Evolutionary conservation across 2,113 vertebrate species (phyloP), one percentile per base, ranked within the genome.

Genomic region (Probosciger aterrimus): DNA sequence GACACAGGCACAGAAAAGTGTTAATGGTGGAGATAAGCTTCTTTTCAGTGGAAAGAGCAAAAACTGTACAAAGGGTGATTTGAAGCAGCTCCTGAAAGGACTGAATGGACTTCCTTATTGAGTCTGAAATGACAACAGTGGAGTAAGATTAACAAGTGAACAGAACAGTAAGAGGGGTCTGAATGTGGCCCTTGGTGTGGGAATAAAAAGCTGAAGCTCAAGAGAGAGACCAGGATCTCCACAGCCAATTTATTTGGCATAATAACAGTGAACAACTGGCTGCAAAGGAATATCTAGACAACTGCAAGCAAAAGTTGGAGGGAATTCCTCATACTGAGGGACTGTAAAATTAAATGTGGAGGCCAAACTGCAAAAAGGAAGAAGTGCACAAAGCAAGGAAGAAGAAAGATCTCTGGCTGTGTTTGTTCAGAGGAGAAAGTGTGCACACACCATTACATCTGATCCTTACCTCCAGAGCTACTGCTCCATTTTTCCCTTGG

Each of bases 401-500:
- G 55, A 63, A 75, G 68, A 55, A 75, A 19, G 2, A 3, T 35
- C 5, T 10, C 20, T 76, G 63, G 5, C 19, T 52, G 15, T 41
- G 47, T 69, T 60, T 35, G 30, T 39, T 33, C 24, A 35, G 28
- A 80, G 31, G 11, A 90, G 31, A 10, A 37, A 63, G 28, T 1
- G 12, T 55, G 10, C 11, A 27, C 7, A 27, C 10, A 2, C 6
- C 2, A 1, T 59, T 60, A 19, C 30, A 57, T 4, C 37, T 70
- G 60, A 50, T 7, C 20, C 96, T 97, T 91, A 98, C 99, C 99
- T 99, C 99, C 14, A 84, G 39, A 88, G 97, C 41, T 47, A 99
- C 96, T 64, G 97, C 94, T 53, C 99, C 98, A 14, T 84, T 97
- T 94, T 97, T 99, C 44, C 98, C 98, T 84, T 92, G 95, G 87